Base-by-base conservation (phyloP, 2,888 invertebrate species). In the Calameuta filiformis region DNA sequence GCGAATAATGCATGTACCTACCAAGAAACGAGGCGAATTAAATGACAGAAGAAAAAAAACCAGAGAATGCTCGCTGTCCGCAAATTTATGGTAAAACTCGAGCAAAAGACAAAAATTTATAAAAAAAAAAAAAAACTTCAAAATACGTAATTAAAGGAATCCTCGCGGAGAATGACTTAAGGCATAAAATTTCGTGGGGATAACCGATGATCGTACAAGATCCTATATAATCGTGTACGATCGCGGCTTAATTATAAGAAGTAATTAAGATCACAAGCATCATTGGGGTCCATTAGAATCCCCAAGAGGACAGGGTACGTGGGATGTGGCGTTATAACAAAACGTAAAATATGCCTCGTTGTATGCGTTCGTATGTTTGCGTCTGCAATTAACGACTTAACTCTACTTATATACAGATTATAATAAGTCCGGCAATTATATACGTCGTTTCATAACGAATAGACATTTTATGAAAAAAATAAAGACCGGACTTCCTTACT, bases 191-290 rank as follows among this genome's bases (percentile, higher is more conserved):
- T 89, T 83, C 80, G 81, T 80, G 79, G 76, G 56, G 56, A 56
- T 56, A 56, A 56, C 56, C 56, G 56, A 56, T 2, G 56, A 56
- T 56, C 56, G 9, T 15, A 56, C 56, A 56, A 23, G 23, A 56
- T 56, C 56, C 23, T 56, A 56, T 56, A 23, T 56, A 56, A 56
- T 23, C 56, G 23, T 56, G 56, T 56, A 56, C 23, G 56, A 56
- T 56, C 56, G 23, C 9, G 56, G 56, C 23, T 56, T 56, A 34
- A 71, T 71, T 86, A 83, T 84, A 85, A 85, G 83, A 85, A 87
- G 87, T 90, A 90, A 89, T 86, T 89, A 91, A 90, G 87, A 91
- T 91, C 90, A 91, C 90, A 91, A 91, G 90, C 90, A 86, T 90
- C 88, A 87, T 87, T 86, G 87, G 82, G 85, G 81, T 81, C 83